These are phyloP conservation scores for Rostratula benghalensis DNA, from an alignment of 2,113 vertebrate species.

Conservation along the genomic window DNA sequence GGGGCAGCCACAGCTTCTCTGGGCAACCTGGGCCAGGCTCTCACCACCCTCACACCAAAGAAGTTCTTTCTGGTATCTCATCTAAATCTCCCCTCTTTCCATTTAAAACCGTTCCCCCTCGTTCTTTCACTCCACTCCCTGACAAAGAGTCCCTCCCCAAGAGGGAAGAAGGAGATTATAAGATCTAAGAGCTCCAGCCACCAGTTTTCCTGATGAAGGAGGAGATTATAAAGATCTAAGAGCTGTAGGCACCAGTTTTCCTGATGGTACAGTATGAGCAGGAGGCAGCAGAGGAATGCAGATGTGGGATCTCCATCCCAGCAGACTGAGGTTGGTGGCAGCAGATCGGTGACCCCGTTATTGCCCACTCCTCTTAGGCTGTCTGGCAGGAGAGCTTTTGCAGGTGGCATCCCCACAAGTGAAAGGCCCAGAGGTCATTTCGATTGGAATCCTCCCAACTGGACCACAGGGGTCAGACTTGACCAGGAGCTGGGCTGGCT, in stretches of 20 bases:
- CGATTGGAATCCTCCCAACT: neutral
- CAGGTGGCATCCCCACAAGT: neutral
- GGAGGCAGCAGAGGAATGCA: neutral
- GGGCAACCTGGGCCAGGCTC: no score
- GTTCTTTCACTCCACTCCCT: no score
- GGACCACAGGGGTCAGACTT: neutral
- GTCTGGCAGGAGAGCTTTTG: neutral
- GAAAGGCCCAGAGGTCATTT: neutral
- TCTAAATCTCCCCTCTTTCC: no score
- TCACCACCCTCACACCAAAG: no score
- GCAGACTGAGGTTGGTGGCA: neutral
- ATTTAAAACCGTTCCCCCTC: no score
- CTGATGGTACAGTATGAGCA: neutral
- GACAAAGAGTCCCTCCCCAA: no score
- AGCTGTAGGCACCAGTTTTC: neutral
- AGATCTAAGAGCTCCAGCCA: neutral
- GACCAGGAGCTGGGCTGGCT: neutral
- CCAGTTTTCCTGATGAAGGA: neutral
- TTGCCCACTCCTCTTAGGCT: neutral
- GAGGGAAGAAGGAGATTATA: neutral
- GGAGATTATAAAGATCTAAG: neutral
- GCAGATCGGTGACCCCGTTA: accelerated
- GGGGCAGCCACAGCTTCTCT: no score
- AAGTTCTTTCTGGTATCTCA: no score
- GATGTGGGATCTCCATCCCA: neutral